Percentiles rank a stretch among this genome's conserved stretches.
phyloP scores from a whole-genome alignment of 1,140 invertebrate species.

The Zaprionus camerounensis region DNA sequence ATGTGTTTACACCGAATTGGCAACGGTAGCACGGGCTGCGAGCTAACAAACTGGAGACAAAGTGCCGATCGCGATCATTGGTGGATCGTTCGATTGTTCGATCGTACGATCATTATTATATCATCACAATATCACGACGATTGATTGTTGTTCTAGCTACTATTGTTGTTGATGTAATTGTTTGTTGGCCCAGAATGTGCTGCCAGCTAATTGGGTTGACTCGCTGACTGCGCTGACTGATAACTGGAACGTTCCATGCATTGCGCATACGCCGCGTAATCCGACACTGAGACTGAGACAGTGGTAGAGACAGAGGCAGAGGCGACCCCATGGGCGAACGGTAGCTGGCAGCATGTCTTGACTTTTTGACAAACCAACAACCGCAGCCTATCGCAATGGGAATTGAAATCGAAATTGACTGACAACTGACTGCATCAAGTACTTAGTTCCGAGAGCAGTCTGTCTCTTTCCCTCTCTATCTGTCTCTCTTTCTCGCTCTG shows the following conservation, averaged over 20 bases:
- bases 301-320: background rate
- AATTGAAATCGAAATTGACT: conserved; percentile 23
- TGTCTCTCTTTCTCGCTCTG: background rate
- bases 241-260: conserved; percentile 44
- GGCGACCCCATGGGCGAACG: conserved; percentile 26
- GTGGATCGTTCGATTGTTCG: background rate
- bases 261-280: conserved; percentile 68
- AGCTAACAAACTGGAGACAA: background rate
- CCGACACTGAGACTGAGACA: conserved; percentile 40
- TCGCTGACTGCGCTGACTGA: conserved; percentile 30
- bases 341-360: conserved; percentile 64
- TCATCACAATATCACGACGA: conserved; percentile 31
- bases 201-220: conserved; percentile 27
- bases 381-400: conserved; percentile 42
- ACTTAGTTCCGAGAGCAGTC: conserved; percentile 41
- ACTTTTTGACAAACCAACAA: conserved; percentile 58
- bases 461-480: background rate
- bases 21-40: conserved; percentile 18
- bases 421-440: conserved; percentile 61
- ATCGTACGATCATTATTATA: conserved; percentile 34
- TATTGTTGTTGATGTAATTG: conserved; percentile 30
- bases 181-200: conserved; percentile 28
- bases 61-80: conserved; percentile 2
- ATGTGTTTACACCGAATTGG: conserved; percentile 39
- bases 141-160: conserved; percentile 12